Evolutionary conservation across 2,888 invertebrate genomes (phyloP).

Genomic region (Pheosia tremula): DNA sequence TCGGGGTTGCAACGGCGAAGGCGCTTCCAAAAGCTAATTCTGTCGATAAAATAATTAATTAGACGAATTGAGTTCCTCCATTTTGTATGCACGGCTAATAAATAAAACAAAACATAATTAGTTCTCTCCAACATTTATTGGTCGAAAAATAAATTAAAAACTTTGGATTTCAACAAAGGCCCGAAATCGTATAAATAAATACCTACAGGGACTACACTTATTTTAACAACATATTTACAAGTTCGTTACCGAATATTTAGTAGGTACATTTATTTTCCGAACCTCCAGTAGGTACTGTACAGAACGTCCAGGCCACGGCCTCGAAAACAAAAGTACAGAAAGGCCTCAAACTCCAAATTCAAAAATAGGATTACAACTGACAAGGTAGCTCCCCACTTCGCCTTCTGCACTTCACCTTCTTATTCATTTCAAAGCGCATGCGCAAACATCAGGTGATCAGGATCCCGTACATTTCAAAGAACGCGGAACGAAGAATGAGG

Average conservation of each 20-base stretch:
- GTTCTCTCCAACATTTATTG: conserved; percentile 84
- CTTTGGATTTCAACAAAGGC: conserved; percentile 84
- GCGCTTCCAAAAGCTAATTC: too few relatives aligned
- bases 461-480: too few relatives aligned
- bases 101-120: conserved; percentile 52
- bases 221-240: conserved; percentile 80
- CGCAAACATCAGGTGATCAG: too few relatives aligned
- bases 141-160: conserved; percentile 85
- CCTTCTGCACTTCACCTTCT: too few relatives aligned
- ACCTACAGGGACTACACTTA: conserved; percentile 79
- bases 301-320: conserved; percentile 21
- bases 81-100: conserved; percentile 9
- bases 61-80: too few relatives aligned
- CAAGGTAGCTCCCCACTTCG: too few relatives aligned
- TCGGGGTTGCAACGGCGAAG: too few relatives aligned
- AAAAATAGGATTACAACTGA: neutral
- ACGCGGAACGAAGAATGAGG: too few relatives aligned
- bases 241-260: conserved; percentile 58
- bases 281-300: conserved; percentile 32
- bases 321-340: conserved; percentile 12
- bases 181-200: conserved; percentile 83
- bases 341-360: conserved; percentile 1
- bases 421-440: too few relatives aligned
- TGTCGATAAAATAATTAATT: too few relatives aligned
- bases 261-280: conserved; percentile 63